Evolutionary conservation across 2,888 invertebrate species (phyloP), one percentile per base, ranked within the genome.

Genomic region (Congeria kusceri): DNA sequence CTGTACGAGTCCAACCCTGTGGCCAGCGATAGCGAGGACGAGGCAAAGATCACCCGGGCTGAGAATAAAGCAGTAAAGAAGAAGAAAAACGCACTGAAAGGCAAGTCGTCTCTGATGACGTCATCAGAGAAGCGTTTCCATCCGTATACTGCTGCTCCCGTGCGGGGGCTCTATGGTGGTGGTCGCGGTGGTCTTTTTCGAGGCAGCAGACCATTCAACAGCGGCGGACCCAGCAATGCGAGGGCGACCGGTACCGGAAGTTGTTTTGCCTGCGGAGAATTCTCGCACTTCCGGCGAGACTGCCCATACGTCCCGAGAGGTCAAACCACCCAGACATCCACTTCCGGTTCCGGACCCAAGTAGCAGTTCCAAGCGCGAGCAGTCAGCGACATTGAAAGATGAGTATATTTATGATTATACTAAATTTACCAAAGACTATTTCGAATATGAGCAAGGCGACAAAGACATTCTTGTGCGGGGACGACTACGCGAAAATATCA

Each of bases 1-100:
- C 39, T 59, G 46, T 68, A 68, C 47, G 68, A 68, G 46, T 25
- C 15, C 7, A 27, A 44, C 23, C 58, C 57, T 28, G 15, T 25
- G 20, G 68, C 68, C n/a, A 59, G 20, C 18, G 61, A 68, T 20
- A 46, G 46, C 15, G 68, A 68, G 23, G 68, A 59, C 29, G 67
- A 67, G 49, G 18, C 49, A 20, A 49, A 20, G 49, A 49, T 49
- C 49, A 18, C 4, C n/a, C 18, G 20, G 15, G 49, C 4, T 20
- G 49, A 20, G 20, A 49, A 49, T 20, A 49, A 20, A 20, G 49
- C 49, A 18, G n/a, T 49, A 5, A 49, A 49, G 49, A 49, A 49
- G 49, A 18, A 49, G 49, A 49, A 49, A n/a, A 20, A 49, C 49
- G 18, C 49, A 20, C 20, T 20, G 32, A 32, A 32, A 32, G 32